A percentile compares a stretch with the other conserved stretches of the same genome.
Evolutionary conservation across 2,888 invertebrate genomes (phyloP).

Genomic region (Synergus gifuensis): DNA sequence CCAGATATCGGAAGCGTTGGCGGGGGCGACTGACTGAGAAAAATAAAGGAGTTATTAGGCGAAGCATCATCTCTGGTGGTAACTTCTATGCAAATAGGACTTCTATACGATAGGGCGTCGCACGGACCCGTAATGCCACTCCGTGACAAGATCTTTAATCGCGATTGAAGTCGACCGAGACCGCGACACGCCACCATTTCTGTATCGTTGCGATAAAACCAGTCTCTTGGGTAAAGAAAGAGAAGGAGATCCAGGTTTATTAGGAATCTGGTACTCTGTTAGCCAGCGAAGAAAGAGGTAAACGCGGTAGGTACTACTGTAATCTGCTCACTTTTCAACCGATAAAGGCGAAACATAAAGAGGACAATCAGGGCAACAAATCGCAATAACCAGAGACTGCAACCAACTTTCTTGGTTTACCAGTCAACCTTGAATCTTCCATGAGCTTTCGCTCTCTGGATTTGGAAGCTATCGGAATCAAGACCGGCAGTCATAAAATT

Average conservation of each 20-base stretch:
- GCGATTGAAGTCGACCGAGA: slow-evolving; percentile 68
- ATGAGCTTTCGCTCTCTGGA: slow-evolving; percentile 37
- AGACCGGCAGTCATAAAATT: slow-evolving; percentile 26
- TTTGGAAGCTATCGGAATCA: slow-evolving; percentile 38
- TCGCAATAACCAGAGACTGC: slow-evolving; percentile 32
- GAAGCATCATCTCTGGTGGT: slow-evolving; percentile 51
- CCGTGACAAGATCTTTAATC: slow-evolving; percentile 76
- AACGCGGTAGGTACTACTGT: slow-evolving; percentile 35
- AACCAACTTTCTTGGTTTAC: slow-evolving; percentile 26
- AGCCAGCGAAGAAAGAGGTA: slow-evolving; percentile 2
- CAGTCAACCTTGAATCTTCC: slow-evolving; percentile 35
- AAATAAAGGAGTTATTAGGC: slow-evolving; percentile 63
- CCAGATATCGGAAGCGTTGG: slow-evolving; percentile 57
- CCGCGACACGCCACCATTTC: slow-evolving; percentile 71
- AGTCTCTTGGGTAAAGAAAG: slow-evolving; percentile 46
- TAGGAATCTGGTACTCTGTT: slow-evolving; percentile 37
- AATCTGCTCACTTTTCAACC: slow-evolving; percentile 35
- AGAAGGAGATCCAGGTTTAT: slow-evolving; percentile 49
- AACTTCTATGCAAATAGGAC: slow-evolving; percentile 68
- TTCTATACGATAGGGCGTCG: slow-evolving; percentile 53
- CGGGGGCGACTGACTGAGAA: slow-evolving; percentile 38
- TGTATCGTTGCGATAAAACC: slow-evolving; percentile 70
- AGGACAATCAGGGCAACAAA: slow-evolving; percentile 38
- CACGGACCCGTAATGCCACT: slow-evolving; percentile 68
- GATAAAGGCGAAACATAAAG: slow-evolving; percentile 41